Percentiles rank a stretch among this genome's conserved stretches.
Conservation (phyloP, 2,797 vertebrate genomes). For the Psittacula derbiana region DNA sequence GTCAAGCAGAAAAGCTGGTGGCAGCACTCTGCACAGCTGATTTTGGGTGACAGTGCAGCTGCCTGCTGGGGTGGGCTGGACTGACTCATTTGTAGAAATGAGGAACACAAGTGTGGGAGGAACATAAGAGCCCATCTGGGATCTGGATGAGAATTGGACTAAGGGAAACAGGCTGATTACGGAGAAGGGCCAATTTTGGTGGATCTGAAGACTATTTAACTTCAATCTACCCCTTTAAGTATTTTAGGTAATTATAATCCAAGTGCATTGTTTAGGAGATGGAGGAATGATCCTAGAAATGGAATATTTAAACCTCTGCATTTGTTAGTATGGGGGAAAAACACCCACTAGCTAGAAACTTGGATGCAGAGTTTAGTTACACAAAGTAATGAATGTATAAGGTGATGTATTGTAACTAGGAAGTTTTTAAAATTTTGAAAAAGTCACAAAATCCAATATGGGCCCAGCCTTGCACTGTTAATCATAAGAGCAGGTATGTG, state of each 20-base stretch:
- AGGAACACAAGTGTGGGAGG: slow-evolving; percentile 51
- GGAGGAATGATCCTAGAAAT: neutral
- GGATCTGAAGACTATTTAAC: neutral
- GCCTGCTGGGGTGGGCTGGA: slow-evolving; percentile 51
- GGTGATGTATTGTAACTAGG: neutral
- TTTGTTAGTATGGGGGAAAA: slow-evolving; percentile 1
- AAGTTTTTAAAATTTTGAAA: neutral
- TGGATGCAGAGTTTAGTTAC: neutral
- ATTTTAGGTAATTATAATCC: neutral
- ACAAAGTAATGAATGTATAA: neutral
- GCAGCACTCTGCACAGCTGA: slow-evolving; percentile 32
- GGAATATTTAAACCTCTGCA: slow-evolving; percentile 1
- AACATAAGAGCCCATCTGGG: slow-evolving; percentile 52
- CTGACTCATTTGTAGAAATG: slow-evolving; percentile 52
- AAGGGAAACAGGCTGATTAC: neutral
- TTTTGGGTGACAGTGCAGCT: slow-evolving; percentile 38
- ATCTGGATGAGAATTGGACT: neutral
- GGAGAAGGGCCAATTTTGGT: neutral
- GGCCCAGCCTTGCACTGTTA: neutral
- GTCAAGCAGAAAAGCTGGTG: slow-evolving; percentile 35
- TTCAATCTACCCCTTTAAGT: neutral
- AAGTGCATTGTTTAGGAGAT: neutral
- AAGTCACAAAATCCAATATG: neutral
- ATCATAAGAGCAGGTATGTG: neutral
- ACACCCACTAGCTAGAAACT: neutral